A percentile compares a stretch with the other conserved stretches of the same genome.
Evolutionary conservation across 2,888 invertebrate genomes (phyloP).

Genomic region (Cryptus viduatorius): DNA sequence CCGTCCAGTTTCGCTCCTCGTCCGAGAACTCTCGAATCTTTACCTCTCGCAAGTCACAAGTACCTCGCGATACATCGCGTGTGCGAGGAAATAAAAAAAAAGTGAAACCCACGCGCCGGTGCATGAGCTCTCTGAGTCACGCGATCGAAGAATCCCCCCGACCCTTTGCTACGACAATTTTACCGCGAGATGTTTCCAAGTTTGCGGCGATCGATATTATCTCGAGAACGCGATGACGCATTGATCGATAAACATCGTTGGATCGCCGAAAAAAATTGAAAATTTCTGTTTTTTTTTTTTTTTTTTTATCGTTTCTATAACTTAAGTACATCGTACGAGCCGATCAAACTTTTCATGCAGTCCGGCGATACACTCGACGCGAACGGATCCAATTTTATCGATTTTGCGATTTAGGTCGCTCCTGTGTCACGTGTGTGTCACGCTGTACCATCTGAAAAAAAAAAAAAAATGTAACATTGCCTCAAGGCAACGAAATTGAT

Average conservation of each 20-base stretch:
- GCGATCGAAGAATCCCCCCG: slow-evolving; percentile 37
- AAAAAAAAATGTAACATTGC: slow-evolving; percentile 35
- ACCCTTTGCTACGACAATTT: slow-evolving; percentile 17
- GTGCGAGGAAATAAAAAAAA: slow-evolving; percentile 60
- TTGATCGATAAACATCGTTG: neutral
- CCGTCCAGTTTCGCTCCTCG: slow-evolving; percentile 17
- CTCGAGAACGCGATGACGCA: slow-evolving; percentile 21
- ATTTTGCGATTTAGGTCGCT: slow-evolving; percentile 44
- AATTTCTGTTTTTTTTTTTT: neutral
- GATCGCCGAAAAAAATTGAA: neutral
- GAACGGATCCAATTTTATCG: slow-evolving; percentile 33
- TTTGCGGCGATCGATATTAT: slow-evolving; percentile 45
- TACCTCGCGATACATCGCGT: slow-evolving; percentile 50
- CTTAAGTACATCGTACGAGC: neutral
- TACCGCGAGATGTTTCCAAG: slow-evolving; percentile 50
- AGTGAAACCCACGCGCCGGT: slow-evolving; percentile 62
- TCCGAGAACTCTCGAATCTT: slow-evolving; percentile 38
- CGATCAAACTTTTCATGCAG: neutral
- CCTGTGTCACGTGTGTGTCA: no score
- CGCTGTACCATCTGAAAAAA: slow-evolving; percentile 21
- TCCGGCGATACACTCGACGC: neutral
- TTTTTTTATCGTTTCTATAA: neutral
- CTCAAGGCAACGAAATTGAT: slow-evolving; percentile 40
- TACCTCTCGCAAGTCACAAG: slow-evolving; percentile 43
- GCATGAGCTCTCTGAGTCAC: slow-evolving; percentile 51